Percentiles rank a stretch among this genome's conserved stretches.
Evolutionary conservation across 1,140 invertebrate species (phyloP).

Genomic region (Drosophila leontia): DNA sequence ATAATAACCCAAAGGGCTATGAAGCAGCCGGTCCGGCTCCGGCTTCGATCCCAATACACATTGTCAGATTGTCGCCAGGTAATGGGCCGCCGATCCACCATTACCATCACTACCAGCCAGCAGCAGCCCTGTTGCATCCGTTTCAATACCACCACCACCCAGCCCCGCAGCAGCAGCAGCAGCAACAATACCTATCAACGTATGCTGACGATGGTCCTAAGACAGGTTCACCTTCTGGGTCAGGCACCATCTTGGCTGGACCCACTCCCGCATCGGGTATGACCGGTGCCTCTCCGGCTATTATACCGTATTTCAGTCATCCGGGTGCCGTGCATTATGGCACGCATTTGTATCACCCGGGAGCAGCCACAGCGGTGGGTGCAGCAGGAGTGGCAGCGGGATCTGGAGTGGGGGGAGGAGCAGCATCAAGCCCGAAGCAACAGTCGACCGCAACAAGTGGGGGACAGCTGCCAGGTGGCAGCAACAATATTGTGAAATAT

Average conservation of each 20-base stretch:
- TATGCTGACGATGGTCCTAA: slow-evolving; percentile 35
- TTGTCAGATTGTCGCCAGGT: slow-evolving; percentile 69
- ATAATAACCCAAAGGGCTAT: slow-evolving; percentile 69
- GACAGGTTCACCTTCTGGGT: slow-evolving; percentile 10
- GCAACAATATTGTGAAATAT: slow-evolving; percentile 75
- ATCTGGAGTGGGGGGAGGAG: slow-evolving; percentile 17
- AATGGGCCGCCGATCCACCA: slow-evolving; percentile 59
- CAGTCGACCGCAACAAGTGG: slow-evolving; percentile 71
- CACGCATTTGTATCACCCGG: slow-evolving; percentile 75
- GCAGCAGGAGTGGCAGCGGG: slow-evolving; percentile 23
- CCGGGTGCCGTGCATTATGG: slow-evolving; percentile 79
- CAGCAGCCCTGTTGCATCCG: slow-evolving; percentile 34
- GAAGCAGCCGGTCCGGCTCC: slow-evolving; percentile 42
- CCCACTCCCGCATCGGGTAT: slow-evolving; percentile 26
- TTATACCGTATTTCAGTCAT: slow-evolving; percentile 79
- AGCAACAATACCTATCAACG: slow-evolving; percentile 33
- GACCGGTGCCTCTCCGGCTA: slow-evolving; percentile 52
- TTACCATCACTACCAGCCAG: slow-evolving; percentile 62
- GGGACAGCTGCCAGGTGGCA: slow-evolving; percentile 61
- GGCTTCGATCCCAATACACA: slow-evolving; percentile 51
- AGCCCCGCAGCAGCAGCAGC: slow-evolving; percentile 18
- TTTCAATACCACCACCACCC: slow-evolving; percentile 31
- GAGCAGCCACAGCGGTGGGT: slow-evolving; percentile 39
- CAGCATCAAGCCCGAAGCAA: slow-evolving; percentile 32
- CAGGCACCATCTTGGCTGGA: slow-evolving; percentile 3